Evolutionary conservation across 2,888 invertebrate genomes (phyloP).

Genomic region (Malachius bipustulatus): DNA sequence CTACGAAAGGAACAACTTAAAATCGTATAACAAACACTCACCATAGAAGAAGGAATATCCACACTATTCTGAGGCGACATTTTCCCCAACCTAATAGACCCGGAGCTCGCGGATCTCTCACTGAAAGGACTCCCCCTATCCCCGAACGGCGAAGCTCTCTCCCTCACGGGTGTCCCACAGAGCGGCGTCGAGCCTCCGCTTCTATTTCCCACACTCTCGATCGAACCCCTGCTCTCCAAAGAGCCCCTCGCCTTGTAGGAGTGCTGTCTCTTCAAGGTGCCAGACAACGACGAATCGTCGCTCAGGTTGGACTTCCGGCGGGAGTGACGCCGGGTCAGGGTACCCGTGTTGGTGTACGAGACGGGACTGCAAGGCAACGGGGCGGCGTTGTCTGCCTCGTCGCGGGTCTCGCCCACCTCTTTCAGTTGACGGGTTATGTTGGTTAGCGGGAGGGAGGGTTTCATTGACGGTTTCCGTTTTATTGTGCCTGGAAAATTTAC

Average conservation of each 20-base stretch:
- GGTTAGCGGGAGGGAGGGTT: constrained; percentile 81
- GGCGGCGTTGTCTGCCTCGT: constrained; percentile 39
- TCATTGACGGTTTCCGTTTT: constrained; percentile 85
- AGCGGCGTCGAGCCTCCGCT: constrained; percentile 41
- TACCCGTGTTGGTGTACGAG: constrained; percentile 31
- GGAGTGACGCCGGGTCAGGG: constrained; percentile 42
- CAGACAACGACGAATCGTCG: constrained; percentile 33
- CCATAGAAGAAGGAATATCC: constrained; percentile 35
- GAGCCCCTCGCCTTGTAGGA: constrained; percentile 38
- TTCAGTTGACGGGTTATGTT: constrained; percentile 83
- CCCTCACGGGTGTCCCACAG: constrained; percentile 41
- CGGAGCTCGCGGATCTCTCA: constrained; percentile 29
- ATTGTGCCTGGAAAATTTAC: constrained; percentile 54
- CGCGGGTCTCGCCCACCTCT: constrained; percentile 68
- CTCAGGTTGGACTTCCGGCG: constrained; percentile 37
- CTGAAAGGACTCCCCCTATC: constrained; percentile 24
- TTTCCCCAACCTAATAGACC: constrained; percentile 27
- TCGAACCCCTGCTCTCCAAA: constrained; percentile 36
- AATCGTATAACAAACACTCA: too few relatives aligned
- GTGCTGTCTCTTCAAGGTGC: constrained; percentile 49
- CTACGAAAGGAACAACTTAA: too few relatives aligned
- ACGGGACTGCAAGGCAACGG: constrained; percentile 27
- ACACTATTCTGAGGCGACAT: constrained; percentile 21
- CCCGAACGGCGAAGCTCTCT: constrained; percentile 38
- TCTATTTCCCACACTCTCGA: constrained; percentile 39